Base-by-base conservation (phyloP, 92 coral and sea anemone species). In the Bergia puertoricense region DNA sequence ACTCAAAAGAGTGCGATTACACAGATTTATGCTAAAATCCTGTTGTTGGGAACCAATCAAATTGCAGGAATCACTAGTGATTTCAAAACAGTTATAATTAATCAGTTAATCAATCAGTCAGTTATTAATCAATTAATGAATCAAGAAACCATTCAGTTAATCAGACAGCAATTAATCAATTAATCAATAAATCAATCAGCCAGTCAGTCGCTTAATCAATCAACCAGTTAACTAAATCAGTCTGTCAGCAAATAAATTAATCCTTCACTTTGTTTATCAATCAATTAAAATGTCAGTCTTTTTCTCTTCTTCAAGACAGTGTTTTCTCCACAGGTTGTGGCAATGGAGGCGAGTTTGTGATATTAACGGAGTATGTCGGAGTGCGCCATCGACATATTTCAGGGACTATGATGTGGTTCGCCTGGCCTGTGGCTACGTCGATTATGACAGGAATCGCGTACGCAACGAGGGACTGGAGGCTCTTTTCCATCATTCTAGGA, bases 321-420 rank as follows among this genome's bases (percentile, higher is more conserved):
- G 57, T 45, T 48, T 30, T 51, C 1, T 3, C 41, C 41, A 2
- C 66, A 96, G 98, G 98, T 50, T 97, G 93, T 15, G 91, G 91
- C 38, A 90, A 94, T 22, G 89, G 93, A 50, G 88, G 95, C 65
- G 72, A 83, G 86, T 93, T 95, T 71, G 89, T 95, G 50, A 91
- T 95, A 43, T 38, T 92, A 36, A 93, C 93, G 36, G 98, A 95
- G 86, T 92, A 93, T 77, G 93, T 91, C 22, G 94, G 93, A 76
- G 90, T 92, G 72, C 94, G 88, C 41, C 94, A 91, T 22, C 98
- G 98, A 85, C 91, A 94, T 30, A 73, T 87, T 0, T 88, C 91
- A 0, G 96, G 94, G 37, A 82, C 96, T 22, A 65, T 89, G 38
- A 56, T 94, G 66, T 95, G 93, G 93, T 89, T 86, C 45, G 90